Base-by-base conservation (phyloP, 2,888 invertebrate genomes). In the Troides helena region DNA sequence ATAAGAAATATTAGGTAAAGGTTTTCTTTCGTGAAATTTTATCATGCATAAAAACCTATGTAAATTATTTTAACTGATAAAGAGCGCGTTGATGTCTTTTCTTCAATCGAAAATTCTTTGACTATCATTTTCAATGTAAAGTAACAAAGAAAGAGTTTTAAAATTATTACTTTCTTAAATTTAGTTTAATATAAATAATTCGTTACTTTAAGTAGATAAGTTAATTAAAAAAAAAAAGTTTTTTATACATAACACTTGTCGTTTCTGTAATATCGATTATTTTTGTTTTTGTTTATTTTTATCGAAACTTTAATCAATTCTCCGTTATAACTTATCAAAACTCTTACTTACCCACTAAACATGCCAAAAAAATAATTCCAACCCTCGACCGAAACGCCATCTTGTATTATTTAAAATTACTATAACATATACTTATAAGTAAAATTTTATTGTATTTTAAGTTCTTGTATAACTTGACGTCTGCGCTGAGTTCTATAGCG, bases 301-400 rank as follows among this genome's bases (percentile, higher is more conserved):
- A 21, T 21, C 2, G 56, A 21, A n/a, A n/a, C n/a, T 56, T 21
- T 5, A 8, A 8, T n/a, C 23, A 23, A 58, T 58, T 76, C 78
- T 75, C 78, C 63, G 74, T 71, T 7, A 23, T 65, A 43, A 39
- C 30, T 6, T 30, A 56, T 56, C 6, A 69, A 72, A 74, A 84
- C 67, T 63, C 17, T 30, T 25, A 80, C 92, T 90, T 72, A 92
- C 92, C 92, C 64, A 91, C 81, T 80, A 92, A 81, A 80, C 88
- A 89, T 74, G 84, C 82, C 74, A 91, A 74, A 53, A 90, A 75
- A 72, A 89, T 76, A 70, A 89, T 77, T 78, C 86, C 86, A 71
- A 82, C 80, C 74, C 82, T 80, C 76, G 86, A 84, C 74, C 80
- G 84, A 77, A 82, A 86, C 87, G 91, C 90, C 92, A 92, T 92